Percentiles rank a stretch among this genome's conserved stretches.
Evolutionary conservation across 2,113 vertebrate species (phyloP).

Genomic region (Coptodon rendalli): DNA sequence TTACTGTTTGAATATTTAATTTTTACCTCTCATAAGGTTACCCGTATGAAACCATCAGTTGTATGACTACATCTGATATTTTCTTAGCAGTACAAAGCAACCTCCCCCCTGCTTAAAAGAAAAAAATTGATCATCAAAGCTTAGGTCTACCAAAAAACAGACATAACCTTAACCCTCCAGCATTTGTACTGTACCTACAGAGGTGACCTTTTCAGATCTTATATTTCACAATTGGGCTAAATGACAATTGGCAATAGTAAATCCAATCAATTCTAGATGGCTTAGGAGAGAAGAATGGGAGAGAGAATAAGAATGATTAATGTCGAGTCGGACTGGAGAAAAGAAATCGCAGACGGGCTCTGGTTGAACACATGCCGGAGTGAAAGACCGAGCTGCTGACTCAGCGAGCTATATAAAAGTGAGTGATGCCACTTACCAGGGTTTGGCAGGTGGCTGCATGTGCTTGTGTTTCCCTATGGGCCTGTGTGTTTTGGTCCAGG

Average conservation of each 20-base stretch:
- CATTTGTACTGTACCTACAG: neutral
- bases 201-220: neutral
- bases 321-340: neutral
- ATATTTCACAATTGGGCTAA: neutral
- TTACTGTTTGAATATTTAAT: neutral
- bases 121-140: neutral
- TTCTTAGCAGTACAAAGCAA: neutral
- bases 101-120: neutral
- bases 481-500: neutral
- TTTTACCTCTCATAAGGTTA: neutral
- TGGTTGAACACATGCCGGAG: neutral
- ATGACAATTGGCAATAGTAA: neutral
- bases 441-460: slow-evolving; percentile 4
- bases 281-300: neutral
- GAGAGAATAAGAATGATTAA: slow-evolving; percentile 6
- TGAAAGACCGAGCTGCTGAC: slow-evolving; percentile 22
- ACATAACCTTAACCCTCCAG: neutral
- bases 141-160: neutral
- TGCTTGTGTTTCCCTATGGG: neutral
- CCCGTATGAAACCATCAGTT: neutral
- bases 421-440: slow-evolving; percentile 24
- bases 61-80: neutral
- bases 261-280: neutral
- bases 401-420: slow-evolving; percentile 35
- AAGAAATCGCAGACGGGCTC: slow-evolving; percentile 11